Percentiles rank a stretch among this genome's conserved stretches.
Conservation (phyloP, 2,113 vertebrate species). For the Myrmecobius fasciatus region DNA sequence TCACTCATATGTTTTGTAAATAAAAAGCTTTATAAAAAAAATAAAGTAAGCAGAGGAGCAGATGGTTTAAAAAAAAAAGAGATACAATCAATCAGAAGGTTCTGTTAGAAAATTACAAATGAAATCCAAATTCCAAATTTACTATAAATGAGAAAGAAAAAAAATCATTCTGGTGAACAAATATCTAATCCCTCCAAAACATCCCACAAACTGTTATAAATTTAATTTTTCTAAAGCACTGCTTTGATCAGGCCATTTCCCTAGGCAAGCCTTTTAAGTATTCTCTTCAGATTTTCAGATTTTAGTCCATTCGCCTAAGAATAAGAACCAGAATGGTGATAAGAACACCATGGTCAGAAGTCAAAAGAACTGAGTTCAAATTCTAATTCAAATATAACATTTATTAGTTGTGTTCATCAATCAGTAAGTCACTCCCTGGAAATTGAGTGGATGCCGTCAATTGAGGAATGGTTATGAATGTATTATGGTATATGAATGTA, state of each 20-base stretch:
- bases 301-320: background rate
- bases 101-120: background rate
- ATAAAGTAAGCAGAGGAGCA: no score
- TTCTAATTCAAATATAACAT: background rate
- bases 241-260: background rate
- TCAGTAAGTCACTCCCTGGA: background rate
- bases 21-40: no score
- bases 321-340: background rate
- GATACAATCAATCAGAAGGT: no score
- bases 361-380: background rate
- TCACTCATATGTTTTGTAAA: no score
- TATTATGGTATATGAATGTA: no score
- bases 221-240: background rate
- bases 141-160: background rate
- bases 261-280: background rate
- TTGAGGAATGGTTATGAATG: no score
- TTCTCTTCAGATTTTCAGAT: background rate
- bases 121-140: background rate
- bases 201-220: background rate
- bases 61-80: no score
- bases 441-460: no score
- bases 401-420: background rate
- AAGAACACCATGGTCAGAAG: background rate
- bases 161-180: background rate
- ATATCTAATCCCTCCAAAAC: background rate